Evolutionary conservation across 2,113 vertebrate genomes (phyloP).

Genomic region (Callorhinus ursinus): DNA sequence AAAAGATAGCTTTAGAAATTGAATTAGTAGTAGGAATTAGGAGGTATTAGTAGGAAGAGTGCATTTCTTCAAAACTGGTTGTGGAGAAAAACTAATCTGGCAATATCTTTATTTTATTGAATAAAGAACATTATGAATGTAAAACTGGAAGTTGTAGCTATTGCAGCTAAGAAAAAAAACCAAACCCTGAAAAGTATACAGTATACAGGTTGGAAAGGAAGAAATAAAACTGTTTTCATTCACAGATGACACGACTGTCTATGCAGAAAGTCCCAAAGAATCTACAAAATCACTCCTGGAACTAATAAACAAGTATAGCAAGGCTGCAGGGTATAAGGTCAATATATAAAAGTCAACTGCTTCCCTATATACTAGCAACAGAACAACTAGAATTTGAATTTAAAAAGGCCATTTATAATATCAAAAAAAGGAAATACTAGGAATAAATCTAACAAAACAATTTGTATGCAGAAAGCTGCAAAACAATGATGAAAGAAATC

Average conservation of each 20-base stretch:
- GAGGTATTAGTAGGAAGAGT: background rate
- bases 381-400: background rate
- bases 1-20: constrained; percentile 1
- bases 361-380: background rate
- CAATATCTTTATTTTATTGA: background rate
- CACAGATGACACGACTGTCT: background rate
- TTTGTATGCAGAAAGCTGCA: background rate
- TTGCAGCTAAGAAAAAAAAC: background rate
- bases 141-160: background rate
- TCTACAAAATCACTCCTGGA: background rate
- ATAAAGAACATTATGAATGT: background rate
- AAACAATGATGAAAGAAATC: background rate
- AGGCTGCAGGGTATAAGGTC: background rate
- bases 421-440: background rate
- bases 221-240: background rate
- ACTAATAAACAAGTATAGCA: background rate
- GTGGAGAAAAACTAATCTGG: background rate
- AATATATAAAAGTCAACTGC: background rate
- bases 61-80: background rate
- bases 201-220: background rate
- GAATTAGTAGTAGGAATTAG: background rate
- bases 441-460: constrained; percentile 14
- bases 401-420: background rate
- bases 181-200: background rate
- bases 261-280: background rate